These are phyloP conservation scores for Semaprochilodus insignis DNA, from an alignment of 2,797 vertebrate genomes.

Conservation along the genomic window DNA sequence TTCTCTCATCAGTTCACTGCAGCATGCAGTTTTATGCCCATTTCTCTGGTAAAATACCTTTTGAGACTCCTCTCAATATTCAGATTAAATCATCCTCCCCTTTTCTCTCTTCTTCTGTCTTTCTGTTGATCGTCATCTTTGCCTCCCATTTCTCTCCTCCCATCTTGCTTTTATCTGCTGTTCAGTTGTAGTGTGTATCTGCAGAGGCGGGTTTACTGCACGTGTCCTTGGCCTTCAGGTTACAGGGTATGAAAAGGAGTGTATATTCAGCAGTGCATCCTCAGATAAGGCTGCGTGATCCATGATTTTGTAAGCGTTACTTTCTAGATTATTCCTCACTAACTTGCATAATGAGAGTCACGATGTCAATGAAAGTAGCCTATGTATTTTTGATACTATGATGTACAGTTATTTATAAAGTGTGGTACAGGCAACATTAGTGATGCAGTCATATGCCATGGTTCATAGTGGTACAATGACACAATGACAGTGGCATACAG, in stretches of 20 bases:
- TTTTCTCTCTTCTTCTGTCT: slow-evolving; percentile 4
- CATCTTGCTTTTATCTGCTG: slow-evolving; percentile 44
- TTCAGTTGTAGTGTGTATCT: slow-evolving; percentile 22
- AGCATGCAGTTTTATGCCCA: neutral
- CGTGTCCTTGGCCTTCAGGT: slow-evolving; percentile 32
- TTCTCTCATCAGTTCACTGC: neutral
- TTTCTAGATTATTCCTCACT: neutral
- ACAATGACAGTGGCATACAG: too few relatives aligned
- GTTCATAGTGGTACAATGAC: too few relatives aligned
- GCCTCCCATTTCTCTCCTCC: slow-evolving; percentile 65
- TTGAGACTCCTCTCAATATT: neutral
- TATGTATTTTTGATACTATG: too few relatives aligned
- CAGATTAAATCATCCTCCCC: neutral
- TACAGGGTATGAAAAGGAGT: slow-evolving; percentile 8
- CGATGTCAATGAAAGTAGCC: too few relatives aligned
- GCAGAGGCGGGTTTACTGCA: slow-evolving; percentile 6
- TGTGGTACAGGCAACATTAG: too few relatives aligned
- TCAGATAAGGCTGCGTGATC: neutral
- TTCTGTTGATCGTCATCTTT: slow-evolving; percentile 49
- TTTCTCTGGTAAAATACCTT: neutral
- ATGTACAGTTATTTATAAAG: too few relatives aligned
- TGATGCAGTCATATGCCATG: too few relatives aligned
- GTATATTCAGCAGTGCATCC: neutral
- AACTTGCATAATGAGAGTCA: too few relatives aligned
- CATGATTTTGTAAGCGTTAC: neutral